Percentiles rank a stretch among this genome's conserved stretches.
Conservation (phyloP, 2,113 vertebrate species). For the Hemiscyllium ocellatum region DNA sequence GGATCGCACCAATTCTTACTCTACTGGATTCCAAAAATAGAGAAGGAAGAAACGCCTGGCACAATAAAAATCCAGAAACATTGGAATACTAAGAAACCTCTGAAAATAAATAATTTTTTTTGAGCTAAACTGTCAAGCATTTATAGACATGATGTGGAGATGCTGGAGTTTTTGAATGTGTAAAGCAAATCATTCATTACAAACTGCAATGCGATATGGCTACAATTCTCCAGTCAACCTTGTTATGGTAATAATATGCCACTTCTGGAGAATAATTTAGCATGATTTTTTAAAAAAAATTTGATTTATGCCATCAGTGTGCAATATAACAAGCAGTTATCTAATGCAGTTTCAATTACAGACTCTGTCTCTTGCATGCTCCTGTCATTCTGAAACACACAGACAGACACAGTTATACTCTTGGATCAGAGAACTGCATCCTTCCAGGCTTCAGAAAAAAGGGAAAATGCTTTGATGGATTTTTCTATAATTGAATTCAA, state of each 20-base stretch:
- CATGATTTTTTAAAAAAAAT: too few species aligned
- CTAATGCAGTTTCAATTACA: neutral
- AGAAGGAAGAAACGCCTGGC: neutral
- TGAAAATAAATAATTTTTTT: neutral
- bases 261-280: neutral
- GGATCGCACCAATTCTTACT: neutral
- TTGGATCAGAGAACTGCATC: neutral
- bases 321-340: neutral
- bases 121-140: neutral
- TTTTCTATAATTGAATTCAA: constrained; percentile 23
- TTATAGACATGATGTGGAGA: neutral
- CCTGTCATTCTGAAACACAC: neutral
- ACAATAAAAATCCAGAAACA: neutral
- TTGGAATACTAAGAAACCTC: neutral
- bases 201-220: neutral
- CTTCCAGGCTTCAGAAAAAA: neutral
- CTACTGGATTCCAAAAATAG: neutral
- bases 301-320: neutral
- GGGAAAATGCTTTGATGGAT: neutral
- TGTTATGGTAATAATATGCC: neutral
- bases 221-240: neutral
- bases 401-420: neutral
- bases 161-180: neutral
- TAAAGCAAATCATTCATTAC: neutral
- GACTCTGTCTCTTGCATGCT: neutral